Conservation (phyloP, 2,113 vertebrate species). For the Spea bombifrons region DNA sequence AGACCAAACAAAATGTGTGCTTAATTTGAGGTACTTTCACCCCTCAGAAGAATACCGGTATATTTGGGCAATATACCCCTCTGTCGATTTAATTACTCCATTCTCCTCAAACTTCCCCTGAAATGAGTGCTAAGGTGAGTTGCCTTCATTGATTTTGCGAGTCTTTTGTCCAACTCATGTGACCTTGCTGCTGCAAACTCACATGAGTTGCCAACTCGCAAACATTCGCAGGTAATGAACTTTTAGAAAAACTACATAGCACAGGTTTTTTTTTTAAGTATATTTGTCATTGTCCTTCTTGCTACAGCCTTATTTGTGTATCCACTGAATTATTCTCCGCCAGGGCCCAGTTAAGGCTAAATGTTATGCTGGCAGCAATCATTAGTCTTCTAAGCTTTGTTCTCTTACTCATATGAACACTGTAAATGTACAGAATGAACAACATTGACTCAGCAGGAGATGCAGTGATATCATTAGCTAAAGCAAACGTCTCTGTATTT, state of each 20-base stretch:
- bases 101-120: too few species aligned
- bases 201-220: too few species aligned
- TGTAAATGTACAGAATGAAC: slow-evolving; percentile 20
- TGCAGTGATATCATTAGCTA: slow-evolving; percentile 30
- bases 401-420: slow-evolving; percentile 20
- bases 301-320: background rate
- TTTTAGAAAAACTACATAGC: background rate
- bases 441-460: slow-evolving; percentile 23
- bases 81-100: too few species aligned
- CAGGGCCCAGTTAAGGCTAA: slow-evolving; percentile 20
- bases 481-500: slow-evolving; percentile 6
- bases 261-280: background rate
- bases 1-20: too few species aligned
- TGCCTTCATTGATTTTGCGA: too few species aligned
- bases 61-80: too few species aligned
- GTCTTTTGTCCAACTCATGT: too few species aligned
- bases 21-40: too few species aligned
- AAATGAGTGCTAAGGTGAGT: too few species aligned
- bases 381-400: slow-evolving; percentile 12
- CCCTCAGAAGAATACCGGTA: too few species aligned
- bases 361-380: slow-evolving; percentile 27
- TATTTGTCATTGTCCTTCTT: background rate
- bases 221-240: background rate
- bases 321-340: slow-evolving; percentile 30
- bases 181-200: too few species aligned